These are phyloP conservation scores for Bellardia pandia DNA, from an alignment of 2,888 invertebrate species.

Conservation along the genomic window DNA sequence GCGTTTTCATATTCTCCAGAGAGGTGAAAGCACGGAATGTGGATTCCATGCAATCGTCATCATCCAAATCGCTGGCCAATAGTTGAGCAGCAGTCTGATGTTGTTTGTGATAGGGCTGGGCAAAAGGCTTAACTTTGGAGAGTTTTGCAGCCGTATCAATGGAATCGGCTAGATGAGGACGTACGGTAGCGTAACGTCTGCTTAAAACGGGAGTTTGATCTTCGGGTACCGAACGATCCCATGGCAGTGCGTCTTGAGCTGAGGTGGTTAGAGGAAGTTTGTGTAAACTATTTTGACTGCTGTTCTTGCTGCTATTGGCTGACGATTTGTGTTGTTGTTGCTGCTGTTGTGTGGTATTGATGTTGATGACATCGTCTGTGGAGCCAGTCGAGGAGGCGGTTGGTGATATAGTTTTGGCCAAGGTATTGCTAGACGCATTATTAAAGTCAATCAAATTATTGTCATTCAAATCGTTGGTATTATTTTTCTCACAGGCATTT, in stretches of 20 bases:
- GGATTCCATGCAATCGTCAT: conserved; percentile 76
- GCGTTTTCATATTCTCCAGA: conserved; percentile 82
- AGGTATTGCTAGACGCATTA: conserved; percentile 65
- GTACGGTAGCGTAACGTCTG: conserved; percentile 83
- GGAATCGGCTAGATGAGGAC: conserved; percentile 80
- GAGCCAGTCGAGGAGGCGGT: conserved; percentile 70
- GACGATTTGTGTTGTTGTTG: conserved; percentile 75
- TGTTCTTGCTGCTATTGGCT: conserved; percentile 75
- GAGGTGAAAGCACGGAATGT: conserved; percentile 82
- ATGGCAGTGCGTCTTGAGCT: conserved; percentile 83
- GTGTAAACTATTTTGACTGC: conserved; percentile 75
- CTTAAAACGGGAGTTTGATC: conserved; percentile 83
- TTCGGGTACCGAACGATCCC: conserved; percentile 81
- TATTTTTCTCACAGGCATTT: conserved; percentile 75
- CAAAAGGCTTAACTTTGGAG: conserved; percentile 82
- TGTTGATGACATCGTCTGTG: conserved; percentile 61
- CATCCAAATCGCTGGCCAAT: conserved; percentile 80
- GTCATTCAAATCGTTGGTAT: conserved; percentile 82
- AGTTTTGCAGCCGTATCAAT: conserved; percentile 82
- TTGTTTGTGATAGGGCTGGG: conserved; percentile 81
- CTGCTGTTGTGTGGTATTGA: conserved; percentile 38
- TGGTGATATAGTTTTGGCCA: conserved; percentile 67
- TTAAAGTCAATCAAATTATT: conserved; percentile 84
- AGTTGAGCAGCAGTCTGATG: conserved; percentile 77
- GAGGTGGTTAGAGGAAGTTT: conserved; percentile 76